These are phyloP conservation scores for Oncorhynchus masou DNA, from an alignment of 2,113 vertebrate species.

Conservation along the genomic window DNA sequence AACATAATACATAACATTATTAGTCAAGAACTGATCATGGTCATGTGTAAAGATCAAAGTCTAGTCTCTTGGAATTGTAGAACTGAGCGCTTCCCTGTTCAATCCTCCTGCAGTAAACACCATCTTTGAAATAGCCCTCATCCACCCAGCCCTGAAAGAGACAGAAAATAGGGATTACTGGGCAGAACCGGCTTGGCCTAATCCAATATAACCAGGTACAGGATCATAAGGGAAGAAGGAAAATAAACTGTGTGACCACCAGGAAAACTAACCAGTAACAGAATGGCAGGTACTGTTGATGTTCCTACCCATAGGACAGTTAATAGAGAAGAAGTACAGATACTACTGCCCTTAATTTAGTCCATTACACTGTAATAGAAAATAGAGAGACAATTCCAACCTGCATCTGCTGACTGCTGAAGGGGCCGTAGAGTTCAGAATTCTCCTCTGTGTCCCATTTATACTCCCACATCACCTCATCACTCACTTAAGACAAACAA, in stretches of 20 bases:
- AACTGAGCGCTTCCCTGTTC: conserved; percentile 80
- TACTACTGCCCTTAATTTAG: background rate
- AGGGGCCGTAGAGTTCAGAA: conserved; percentile 85
- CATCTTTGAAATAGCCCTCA: conserved; percentile 85
- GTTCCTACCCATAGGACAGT: background rate
- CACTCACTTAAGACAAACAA: conserved; percentile 52
- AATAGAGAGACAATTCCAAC: conserved; percentile 46
- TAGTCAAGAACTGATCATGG: background rate
- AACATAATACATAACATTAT: no score
- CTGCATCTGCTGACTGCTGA: conserved; percentile 91
- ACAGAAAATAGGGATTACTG: conserved; percentile 4
- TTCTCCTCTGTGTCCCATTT: conserved; percentile 82
- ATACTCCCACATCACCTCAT: conserved; percentile 88
- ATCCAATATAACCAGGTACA: no score
- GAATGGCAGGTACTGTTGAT: no score
- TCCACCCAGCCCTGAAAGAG: conserved; percentile 84
- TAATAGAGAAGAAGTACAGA: background rate
- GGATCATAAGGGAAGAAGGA: no score
- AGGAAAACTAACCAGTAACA: no score
- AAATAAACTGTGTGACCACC: no score
- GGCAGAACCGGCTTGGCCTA: no score
- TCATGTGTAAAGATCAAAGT: conserved; percentile 87
- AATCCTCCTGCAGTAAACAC: conserved; percentile 85
- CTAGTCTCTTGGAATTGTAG: conserved; percentile 87
- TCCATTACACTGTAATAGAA: background rate